Evolutionary conservation across 2,888 invertebrate genomes (phyloP), one percentile per base, ranked within the genome.

Genomic region (Leptopilina myrica): DNA sequence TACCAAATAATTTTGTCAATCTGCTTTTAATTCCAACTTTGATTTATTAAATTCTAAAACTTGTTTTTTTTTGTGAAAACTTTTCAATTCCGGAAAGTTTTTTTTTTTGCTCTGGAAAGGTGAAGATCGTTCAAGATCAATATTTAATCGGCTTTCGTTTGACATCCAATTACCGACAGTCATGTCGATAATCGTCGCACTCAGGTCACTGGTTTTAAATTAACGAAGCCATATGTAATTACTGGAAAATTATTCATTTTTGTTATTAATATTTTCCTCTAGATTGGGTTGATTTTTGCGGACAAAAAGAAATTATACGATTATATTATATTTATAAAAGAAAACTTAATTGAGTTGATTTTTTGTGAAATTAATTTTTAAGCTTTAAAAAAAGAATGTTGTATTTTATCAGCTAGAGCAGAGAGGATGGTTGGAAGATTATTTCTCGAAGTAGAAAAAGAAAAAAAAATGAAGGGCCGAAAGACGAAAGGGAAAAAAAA

Each of bases 161-260:
- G 73, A 33, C 53, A 73, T 33, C 73, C 73, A 56, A 73, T 73
- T 73, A 73, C 73, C 53, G 26, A 73, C 33, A 73, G 53, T 73
- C 73, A 14, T 73, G 73, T 53, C 69, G 69, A 69, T 73, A 56
- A 73, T 56, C n/a, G 53, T 73, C 56, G 73, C 73, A 56, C 73
- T 73, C 73, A 73, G 73, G 56, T 73, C 56, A 73, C 56, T 56
- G 73, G 56, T 56, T 73, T 73, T 56, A 73, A 33, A 73, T 73
- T 56, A 73, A 73, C 73, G 56, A 73, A 73, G 56, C 33, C 56
- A 73, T n/a, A 40, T 9, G 33, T 9, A 56, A 56, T 56, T 73
- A 33, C 14, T 33, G 20, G 26, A 56, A 56, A 73, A 73, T 73
- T 8, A 56, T 73, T 33, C n/a, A 8, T n/a, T 56, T 40, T 53